Evolutionary conservation across 1,140 invertebrate species (phyloP).

Genomic region (Drosophila bocqueti): DNA sequence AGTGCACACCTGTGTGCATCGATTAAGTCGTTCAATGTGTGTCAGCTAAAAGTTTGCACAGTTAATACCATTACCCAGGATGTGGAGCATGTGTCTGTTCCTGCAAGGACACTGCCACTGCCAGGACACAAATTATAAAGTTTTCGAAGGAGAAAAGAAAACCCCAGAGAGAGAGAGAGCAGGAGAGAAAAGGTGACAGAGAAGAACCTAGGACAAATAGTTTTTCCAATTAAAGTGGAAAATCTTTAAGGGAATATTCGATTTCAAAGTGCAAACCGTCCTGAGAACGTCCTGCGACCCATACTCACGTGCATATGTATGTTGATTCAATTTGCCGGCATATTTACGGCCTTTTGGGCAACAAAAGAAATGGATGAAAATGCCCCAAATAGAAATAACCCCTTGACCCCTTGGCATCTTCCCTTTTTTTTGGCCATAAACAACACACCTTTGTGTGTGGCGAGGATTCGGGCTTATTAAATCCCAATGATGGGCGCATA

Average conservation of each 20-base stretch:
- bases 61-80: constrained; percentile 65
- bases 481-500: constrained; percentile 75
- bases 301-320: constrained; percentile 41
- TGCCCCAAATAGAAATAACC: constrained; percentile 37
- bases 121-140: constrained; percentile 56
- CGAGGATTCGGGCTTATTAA: constrained; percentile 66
- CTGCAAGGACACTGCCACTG: constrained; percentile 26
- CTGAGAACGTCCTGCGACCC: not conserved
- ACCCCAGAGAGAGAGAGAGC: not conserved
- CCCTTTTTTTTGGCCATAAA: constrained; percentile 22
- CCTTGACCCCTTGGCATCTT: constrained; percentile 8
- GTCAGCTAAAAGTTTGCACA: constrained; percentile 66
- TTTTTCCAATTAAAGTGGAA: constrained; percentile 39
- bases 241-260: constrained; percentile 1
- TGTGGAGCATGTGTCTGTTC: constrained; percentile 30
- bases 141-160: constrained; percentile 27
- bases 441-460: constrained; percentile 55
- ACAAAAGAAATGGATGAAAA: constrained; percentile 35
- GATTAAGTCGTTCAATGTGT: constrained; percentile 70
- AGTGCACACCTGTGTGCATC: constrained; percentile 54
- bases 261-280: constrained; percentile 6
- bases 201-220: constrained; percentile 3
- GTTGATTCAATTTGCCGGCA: constrained; percentile 39
- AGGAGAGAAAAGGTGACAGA: not conserved
- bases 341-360: constrained; percentile 27